Base-by-base conservation (phyloP, 2,797 vertebrate species). In the Malurus splendens region DNA sequence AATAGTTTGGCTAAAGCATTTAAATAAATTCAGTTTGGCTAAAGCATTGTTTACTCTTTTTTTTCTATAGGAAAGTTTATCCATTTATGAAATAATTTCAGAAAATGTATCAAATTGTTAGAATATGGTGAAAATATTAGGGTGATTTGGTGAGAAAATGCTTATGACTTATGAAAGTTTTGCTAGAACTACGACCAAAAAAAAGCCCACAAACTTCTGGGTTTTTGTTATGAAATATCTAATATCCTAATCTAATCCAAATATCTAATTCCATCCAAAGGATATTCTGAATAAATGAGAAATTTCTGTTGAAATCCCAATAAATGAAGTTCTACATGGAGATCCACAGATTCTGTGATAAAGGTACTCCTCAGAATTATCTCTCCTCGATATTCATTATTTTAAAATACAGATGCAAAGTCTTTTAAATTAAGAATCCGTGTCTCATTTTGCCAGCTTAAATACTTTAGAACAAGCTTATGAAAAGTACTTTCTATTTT, bases 21-120 rank as follows among this genome's bases (percentile, higher is more conserved):
- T 73, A 64, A 85, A 44, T 79, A 82, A 87, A 59, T 41, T n/a
- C n/a, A 51, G 36, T 64, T 67, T 65, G n/a, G 25, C 42, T 62
- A 72, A 48, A 61, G n/a, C 16, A 75, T 89, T 75, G 14, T 44
- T 80, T 68, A 27, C 38, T 51, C 12, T 11, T 36, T 33, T 65
- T 55, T 76, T 83, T 27, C 36, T 38, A 5, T 55, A 50, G 25
- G 44, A 32, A 9, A 41, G 13, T 74, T 74, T 66, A 51, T 77
- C 25, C 3, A 10, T 41, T 80, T 75, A 9, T 78, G 68, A 83
- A 90, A 82, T 41, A 1, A 28, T 88, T 82, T 88, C 45, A 55
- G 48, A 73, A 87, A 84, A 64, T 52, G 6, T 51, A 64, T 65
- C 36, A 36, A 32, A 65, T 38, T 61, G 10, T 71, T 73, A n/a